A percentile compares a stretch with the other conserved stretches of the same genome.
Conservation (phyloP, 2,797 vertebrate genomes). For the Sebastes ruberrimus region DNA sequence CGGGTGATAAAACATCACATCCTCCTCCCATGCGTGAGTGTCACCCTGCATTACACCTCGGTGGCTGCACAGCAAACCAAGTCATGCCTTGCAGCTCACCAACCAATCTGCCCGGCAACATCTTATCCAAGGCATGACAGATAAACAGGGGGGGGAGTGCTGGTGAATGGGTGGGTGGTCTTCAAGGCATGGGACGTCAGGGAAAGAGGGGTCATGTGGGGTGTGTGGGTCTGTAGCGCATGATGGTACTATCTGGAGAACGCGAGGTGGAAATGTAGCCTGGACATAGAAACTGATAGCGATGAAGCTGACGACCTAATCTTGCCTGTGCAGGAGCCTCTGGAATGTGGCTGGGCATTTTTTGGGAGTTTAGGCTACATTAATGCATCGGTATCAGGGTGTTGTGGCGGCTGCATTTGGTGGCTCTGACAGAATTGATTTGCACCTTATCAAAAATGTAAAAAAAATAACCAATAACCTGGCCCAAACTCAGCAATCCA, state of each 20-base stretch:
- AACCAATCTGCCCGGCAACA: constrained; percentile 74
- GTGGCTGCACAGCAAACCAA: constrained; percentile 45
- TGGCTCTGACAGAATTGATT: background rate
- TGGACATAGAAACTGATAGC: background rate
- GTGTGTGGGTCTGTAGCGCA: background rate
- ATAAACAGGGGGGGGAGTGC: constrained; percentile 10
- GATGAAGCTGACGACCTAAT: background rate
- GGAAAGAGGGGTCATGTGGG: background rate
- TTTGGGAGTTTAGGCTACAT: background rate
- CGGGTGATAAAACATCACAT: constrained; percentile 38
- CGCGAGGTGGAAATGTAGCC: background rate
- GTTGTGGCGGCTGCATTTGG: background rate
- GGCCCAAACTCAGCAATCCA: too few species aligned
- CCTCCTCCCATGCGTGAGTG: constrained; percentile 36
- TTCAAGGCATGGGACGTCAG: constrained; percentile 16
- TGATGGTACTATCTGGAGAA: background rate
- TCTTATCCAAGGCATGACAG: constrained; percentile 50
- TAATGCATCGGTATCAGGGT: background rate
- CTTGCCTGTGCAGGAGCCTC: background rate
- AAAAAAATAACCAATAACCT: background rate
- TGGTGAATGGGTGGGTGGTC: constrained; percentile 25
- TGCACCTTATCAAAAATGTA: background rate
- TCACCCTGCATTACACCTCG: constrained; percentile 50
- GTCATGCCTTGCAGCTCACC: constrained; percentile 37
- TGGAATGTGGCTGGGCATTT: background rate